A percentile compares a stretch with the other conserved stretches of the same genome.
phyloP scores from a whole-genome alignment of 2,113 vertebrate species.

The Lycocorax pyrrhopterus region DNA sequence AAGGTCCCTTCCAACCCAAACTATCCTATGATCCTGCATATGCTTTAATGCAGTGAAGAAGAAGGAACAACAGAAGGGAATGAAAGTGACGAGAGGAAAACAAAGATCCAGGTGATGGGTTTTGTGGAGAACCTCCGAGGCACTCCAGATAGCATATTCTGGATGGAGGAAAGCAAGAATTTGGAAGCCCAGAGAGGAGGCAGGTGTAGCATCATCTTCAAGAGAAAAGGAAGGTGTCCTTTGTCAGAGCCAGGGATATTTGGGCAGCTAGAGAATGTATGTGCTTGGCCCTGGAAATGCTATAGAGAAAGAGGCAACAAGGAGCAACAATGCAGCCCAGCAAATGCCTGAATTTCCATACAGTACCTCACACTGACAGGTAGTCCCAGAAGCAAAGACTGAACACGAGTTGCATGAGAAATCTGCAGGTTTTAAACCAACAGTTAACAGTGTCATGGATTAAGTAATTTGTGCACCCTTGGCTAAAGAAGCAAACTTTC shows the following conservation, averaged over 20 bases:
- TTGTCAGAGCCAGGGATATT: background rate
- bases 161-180: background rate
- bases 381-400: background rate
- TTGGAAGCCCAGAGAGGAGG: background rate
- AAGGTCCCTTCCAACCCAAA: background rate
- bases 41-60: background rate
- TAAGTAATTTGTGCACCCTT: background rate
- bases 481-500: background rate
- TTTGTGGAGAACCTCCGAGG: rapidly evolving
- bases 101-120: background rate
- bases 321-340: background rate
- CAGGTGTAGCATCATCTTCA: background rate
- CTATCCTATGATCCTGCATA: background rate
- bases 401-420: background rate
- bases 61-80: background rate
- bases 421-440: background rate
- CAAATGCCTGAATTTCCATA: background rate
- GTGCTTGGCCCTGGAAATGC: background rate
- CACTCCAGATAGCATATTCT: background rate
- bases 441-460: background rate
- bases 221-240: background rate
- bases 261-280: background rate
- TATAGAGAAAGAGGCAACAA: background rate
- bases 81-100: background rate
- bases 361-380: background rate